Evolutionary conservation across 2,797 vertebrate genomes (phyloP), one percentile per base, ranked within the genome.

Genomic region (Euphonia xanthogaster): DNA sequence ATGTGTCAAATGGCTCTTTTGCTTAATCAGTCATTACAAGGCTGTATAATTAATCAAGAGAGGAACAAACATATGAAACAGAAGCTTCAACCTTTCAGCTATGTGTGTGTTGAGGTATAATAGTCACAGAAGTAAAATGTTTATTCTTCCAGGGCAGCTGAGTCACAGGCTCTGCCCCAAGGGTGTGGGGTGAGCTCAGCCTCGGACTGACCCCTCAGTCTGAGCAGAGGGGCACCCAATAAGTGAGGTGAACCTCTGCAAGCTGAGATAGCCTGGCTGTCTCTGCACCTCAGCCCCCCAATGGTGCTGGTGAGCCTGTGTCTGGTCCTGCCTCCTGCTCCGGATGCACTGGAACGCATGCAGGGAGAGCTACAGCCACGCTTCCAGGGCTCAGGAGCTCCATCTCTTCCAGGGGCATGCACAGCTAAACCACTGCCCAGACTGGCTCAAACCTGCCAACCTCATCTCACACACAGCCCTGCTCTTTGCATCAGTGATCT

Each of bases 261-360:
- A 28, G n/a, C n/a, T 4, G 1, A n/a, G 33, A 7, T 4, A 42
- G 37, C 21, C 39, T 4, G 2, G 42, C 33, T 75, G 4, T 31
- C 10, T 30, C 57, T 50, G 30, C n/a, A 9, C 33, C 48, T 86
- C 72, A 47, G 9, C n/a, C 7, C 63, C 25, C 22, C 37, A 35
- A 3, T 4, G 19, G 12, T 30, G 27, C 77, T 55, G 37, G 3
- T 40, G 6, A 55, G 30, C 37, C 23, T 57, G 54, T 24, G 15
- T 4, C 74, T 85, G 22, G 3, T 44, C 23, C 70, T 82, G 30
- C 39, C 45, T 68, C 33, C 37, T 9, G 25, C 39, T 48, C 61
- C 12, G 0, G 19, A 8, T 14, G 47, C 27, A 6, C 48, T 14
- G 50, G 40, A 42, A 35, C 6, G 11, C 20, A 14, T 0, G 0